phyloP scores from a whole-genome alignment of 2,113 vertebrate species.

The Carassius gibelio region DNA sequence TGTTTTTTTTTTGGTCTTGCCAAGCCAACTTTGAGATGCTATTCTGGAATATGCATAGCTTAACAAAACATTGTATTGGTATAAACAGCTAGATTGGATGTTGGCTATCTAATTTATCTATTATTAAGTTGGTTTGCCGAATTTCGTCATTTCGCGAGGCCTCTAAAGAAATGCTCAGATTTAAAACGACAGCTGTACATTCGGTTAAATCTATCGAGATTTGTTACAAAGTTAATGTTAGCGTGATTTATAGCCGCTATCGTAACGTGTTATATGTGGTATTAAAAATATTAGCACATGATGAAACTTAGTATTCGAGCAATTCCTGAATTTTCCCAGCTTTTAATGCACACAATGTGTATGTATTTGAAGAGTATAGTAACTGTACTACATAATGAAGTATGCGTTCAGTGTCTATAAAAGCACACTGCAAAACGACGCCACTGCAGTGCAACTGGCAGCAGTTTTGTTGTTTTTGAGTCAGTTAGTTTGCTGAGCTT shows the following conservation, averaged over 20 bases:
- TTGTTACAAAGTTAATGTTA: neutral
- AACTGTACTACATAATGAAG: neutral
- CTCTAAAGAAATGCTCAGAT: constrained; percentile 28
- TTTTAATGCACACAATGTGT: neutral
- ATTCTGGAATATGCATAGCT: neutral
- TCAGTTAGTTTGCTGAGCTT: neutral
- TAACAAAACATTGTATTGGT: too few species aligned
- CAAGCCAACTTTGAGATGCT: too few species aligned
- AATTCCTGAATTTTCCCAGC: neutral
- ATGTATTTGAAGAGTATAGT: neutral
- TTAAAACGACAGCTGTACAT: neutral
- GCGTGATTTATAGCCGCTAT: neutral
- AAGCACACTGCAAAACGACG: neutral
- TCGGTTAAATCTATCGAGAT: neutral
- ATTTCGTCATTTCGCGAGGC: constrained; percentile 18
- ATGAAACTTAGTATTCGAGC: neutral
- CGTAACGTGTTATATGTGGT: neutral
- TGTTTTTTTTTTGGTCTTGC: neutral
- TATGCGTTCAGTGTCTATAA: neutral
- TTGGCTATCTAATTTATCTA: too few species aligned
- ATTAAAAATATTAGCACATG: neutral
- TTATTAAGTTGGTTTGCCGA: neutral
- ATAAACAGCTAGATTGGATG: neutral
- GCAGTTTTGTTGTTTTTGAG: constrained; percentile 5
- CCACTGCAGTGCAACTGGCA: neutral